phyloP scores from a whole-genome alignment of 2,113 vertebrate genomes.

The Todiramphus saurophagus region DNA sequence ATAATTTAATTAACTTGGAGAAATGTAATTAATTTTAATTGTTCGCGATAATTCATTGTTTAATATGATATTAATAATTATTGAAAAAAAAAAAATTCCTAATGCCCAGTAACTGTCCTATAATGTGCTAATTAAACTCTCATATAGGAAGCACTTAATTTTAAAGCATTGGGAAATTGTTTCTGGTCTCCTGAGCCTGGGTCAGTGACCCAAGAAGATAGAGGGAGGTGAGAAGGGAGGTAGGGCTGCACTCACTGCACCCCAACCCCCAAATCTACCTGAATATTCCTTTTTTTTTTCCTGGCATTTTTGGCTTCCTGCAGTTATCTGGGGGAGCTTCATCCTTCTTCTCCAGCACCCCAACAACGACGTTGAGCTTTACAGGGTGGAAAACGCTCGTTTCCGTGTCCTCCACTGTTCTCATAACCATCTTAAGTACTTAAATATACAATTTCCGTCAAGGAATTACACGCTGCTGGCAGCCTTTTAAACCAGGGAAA shows the following conservation, averaged over 20 bases:
- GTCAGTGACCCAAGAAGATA: fast-evolving
- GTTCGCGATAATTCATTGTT: constrained; percentile 74
- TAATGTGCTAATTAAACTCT: constrained; percentile 70
- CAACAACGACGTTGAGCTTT: fast-evolving
- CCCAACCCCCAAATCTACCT: not conserved
- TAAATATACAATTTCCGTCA: constrained; percentile 20
- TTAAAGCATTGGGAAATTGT: not conserved
- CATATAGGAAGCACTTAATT: constrained; percentile 26
- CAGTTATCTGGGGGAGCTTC: not conserved
- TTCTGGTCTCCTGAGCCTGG: not conserved
- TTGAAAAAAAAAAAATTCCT: not conserved
- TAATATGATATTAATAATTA: constrained; percentile 72
- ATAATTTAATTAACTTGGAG: constrained; percentile 77
- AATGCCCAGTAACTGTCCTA: constrained; percentile 54
- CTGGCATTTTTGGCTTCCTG: not conserved
- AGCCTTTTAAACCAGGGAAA: constrained; percentile 25
- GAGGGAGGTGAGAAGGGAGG: not conserved
- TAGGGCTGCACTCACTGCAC: fast-evolving
- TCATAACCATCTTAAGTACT: not conserved
- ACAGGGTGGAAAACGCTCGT: not conserved
- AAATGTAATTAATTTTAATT: constrained; percentile 82
- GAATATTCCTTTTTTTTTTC: not conserved
- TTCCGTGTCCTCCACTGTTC: fast-evolving
- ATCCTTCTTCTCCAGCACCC: not conserved
- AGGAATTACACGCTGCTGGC: constrained; percentile 31